Evolutionary conservation across 2,888 invertebrate genomes (phyloP).

Genomic region (Eutolmus rufibarbis): DNA sequence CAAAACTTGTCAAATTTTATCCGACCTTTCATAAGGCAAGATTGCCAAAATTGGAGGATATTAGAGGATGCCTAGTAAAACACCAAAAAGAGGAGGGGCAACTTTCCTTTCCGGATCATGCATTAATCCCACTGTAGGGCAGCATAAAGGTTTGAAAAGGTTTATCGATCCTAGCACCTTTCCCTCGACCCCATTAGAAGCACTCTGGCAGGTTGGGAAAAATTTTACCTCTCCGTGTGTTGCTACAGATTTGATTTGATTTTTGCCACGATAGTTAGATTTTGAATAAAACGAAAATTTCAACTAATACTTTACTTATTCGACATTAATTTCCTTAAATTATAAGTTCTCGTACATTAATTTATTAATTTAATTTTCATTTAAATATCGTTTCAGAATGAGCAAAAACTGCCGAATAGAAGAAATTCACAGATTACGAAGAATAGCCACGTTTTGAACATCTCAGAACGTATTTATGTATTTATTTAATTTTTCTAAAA

Average conservation of each 20-base stretch:
- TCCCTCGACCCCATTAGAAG: background rate
- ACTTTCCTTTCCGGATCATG: background rate
- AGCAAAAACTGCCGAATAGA: background rate
- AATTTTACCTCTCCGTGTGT: background rate
- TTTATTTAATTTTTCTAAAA: too few relatives aligned
- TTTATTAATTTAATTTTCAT: background rate
- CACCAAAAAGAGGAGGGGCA: background rate
- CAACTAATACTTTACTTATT: too few relatives aligned
- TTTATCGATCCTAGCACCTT: background rate
- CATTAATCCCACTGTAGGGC: background rate
- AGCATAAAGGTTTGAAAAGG: background rate
- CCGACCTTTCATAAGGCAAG: background rate
- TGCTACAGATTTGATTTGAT: background rate
- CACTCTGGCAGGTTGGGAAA: background rate
- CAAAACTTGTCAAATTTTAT: background rate
- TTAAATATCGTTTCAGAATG: background rate
- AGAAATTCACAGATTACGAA: background rate
- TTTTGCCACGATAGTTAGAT: too few relatives aligned
- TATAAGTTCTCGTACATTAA: background rate
- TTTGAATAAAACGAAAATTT: too few relatives aligned
- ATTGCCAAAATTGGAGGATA: background rate
- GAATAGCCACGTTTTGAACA: background rate
- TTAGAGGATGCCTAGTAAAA: background rate
- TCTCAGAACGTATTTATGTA: too few relatives aligned
- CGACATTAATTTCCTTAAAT: too few relatives aligned